Evolutionary conservation across 2,113 vertebrate species (phyloP).

Genomic region (Callithrix jacchus): DNA sequence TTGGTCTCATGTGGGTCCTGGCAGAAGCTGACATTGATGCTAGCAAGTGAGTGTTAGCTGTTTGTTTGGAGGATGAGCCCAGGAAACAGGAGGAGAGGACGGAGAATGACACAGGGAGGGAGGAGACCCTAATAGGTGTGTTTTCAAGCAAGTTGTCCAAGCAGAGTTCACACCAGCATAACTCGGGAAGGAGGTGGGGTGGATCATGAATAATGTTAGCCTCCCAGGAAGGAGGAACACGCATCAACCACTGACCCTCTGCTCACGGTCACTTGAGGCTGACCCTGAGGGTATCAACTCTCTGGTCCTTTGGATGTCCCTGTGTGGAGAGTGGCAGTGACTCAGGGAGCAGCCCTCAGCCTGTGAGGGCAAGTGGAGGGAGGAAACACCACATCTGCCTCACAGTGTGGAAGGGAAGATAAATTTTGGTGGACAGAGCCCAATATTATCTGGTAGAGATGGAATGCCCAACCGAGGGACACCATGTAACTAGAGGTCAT

Average conservation of each 20-base stretch:
- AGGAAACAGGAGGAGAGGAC: neutral
- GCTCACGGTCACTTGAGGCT: neutral
- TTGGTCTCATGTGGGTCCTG: neutral
- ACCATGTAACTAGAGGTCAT: no score
- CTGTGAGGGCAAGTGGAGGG: accelerated
- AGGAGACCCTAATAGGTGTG: neutral
- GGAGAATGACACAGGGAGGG: neutral
- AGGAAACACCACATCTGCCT: accelerated
- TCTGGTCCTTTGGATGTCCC: accelerated
- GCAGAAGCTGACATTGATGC: neutral
- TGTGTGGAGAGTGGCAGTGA: accelerated
- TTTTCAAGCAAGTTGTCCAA: neutral
- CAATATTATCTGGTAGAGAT: accelerated
- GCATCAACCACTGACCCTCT: accelerated
- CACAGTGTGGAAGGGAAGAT: no score
- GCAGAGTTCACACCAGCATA: accelerated
- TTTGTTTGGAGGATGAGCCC: neutral
- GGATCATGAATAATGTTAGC: accelerated
- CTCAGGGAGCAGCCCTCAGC: no score
- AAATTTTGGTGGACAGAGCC: no score
- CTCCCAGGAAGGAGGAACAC: accelerated
- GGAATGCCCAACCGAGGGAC: no score
- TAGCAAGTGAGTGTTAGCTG: neutral
- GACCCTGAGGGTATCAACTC: no score
- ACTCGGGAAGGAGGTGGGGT: neutral